A percentile compares a stretch with the other conserved stretches of the same genome.
Evolutionary conservation across 2,113 vertebrate species (phyloP).

Genomic region (Pollachius pollachius): DNA sequence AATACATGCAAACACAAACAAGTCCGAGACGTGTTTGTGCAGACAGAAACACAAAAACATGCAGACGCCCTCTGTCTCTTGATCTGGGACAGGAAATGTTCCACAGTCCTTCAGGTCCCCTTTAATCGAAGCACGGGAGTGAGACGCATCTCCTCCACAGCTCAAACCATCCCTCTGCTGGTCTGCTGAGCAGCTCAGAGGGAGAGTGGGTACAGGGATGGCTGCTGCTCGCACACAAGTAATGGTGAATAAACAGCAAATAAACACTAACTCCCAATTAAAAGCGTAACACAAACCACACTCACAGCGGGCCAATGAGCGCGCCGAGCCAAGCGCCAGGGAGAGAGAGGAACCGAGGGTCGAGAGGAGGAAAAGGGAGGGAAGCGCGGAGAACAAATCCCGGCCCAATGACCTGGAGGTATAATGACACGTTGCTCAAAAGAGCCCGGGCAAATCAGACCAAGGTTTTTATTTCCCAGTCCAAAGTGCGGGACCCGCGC

Average conservation of each 20-base stretch:
- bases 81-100: too few species aligned
- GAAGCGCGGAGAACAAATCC: constrained; percentile 59
- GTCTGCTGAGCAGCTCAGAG: constrained; percentile 4
- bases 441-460: constrained; percentile 46
- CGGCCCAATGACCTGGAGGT: constrained; percentile 33
- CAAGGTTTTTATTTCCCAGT: constrained; percentile 46
- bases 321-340: constrained; percentile 13
- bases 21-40: background rate
- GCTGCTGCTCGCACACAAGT: constrained; percentile 51
- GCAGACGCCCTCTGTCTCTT: constrained; percentile 2
- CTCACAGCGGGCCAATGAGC: background rate
- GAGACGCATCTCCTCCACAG: background rate
- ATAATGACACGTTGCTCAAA: constrained; percentile 54
- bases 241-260: constrained; percentile 40
- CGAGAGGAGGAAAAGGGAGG: constrained; percentile 7
- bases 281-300: background rate
- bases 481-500: constrained; percentile 13
- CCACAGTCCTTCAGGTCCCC: background rate
- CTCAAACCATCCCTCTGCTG: background rate
- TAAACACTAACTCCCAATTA: too few species aligned
- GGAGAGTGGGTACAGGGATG: constrained; percentile 11
- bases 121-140: background rate
- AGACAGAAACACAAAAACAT: constrained; percentile 10
- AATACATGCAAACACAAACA: too few species aligned
- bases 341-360: constrained; percentile 29